phyloP scores from a whole-genome alignment of 2,113 vertebrate genomes.

The Pseudonaja textilis region DNA sequence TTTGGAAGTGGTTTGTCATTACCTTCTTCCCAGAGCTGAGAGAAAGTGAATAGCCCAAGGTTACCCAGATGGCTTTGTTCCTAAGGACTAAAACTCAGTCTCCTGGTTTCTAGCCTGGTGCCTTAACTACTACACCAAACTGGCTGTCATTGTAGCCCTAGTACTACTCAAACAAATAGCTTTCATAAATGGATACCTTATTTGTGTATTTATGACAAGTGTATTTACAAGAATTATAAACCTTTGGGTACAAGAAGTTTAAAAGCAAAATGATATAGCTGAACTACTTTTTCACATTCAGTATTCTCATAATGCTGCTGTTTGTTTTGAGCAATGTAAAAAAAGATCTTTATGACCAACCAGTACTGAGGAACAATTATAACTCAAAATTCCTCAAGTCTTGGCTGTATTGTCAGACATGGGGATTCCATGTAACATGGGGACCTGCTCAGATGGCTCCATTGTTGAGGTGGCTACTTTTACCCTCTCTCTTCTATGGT shows the following conservation, averaged over 20 bases:
- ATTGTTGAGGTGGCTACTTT: background rate
- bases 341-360: background rate
- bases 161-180: background rate
- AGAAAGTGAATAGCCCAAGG: background rate
- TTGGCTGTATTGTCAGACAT: background rate
- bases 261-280: background rate
- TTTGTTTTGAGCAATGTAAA: background rate
- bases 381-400: background rate
- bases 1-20: background rate
- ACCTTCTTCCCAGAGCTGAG: background rate
- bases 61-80: background rate
- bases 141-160: background rate
- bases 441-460: background rate
- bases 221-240: background rate
- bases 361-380: background rate
- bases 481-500: background rate
- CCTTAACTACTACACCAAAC: background rate
- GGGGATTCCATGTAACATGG: background rate
- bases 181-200: background rate
- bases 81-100: background rate
- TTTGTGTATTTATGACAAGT: background rate
- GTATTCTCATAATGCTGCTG: conserved; percentile 26
- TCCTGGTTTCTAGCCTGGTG: background rate
- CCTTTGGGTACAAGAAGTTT: background rate
- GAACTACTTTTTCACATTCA: background rate